Evolutionary conservation across 2,113 vertebrate species (phyloP).

Genomic region (Neolamprologus sp.): DNA sequence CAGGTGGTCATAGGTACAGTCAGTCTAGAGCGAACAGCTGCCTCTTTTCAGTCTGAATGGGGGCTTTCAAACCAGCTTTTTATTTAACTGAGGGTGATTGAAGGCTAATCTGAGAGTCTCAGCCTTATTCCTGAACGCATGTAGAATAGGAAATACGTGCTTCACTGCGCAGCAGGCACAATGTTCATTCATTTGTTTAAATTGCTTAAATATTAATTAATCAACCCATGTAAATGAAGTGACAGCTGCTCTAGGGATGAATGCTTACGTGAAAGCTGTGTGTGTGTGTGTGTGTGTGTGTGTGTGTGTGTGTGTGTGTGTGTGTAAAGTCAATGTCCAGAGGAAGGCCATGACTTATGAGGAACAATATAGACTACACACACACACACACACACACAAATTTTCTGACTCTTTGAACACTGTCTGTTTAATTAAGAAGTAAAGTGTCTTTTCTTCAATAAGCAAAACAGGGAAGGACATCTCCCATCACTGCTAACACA

Average conservation of each 20-base stretch:
- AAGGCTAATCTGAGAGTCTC: neutral
- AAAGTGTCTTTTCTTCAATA: neutral
- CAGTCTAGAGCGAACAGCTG: neutral
- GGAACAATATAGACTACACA: neutral
- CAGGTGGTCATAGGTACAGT: neutral
- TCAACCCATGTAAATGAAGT: neutral
- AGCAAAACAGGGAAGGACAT: neutral
- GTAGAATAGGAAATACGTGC: neutral
- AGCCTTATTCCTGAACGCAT: neutral
- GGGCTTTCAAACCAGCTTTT: neutral
- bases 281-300: neutral
- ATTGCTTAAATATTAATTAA: conserved; percentile 2
- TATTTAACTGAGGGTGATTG: neutral
- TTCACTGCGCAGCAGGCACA: neutral
- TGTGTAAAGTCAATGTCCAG: neutral
- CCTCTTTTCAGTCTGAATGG: neutral
- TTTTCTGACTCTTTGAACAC: neutral
- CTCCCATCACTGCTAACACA: neutral
- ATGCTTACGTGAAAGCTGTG: neutral
- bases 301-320: neutral
- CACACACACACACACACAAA: neutral
- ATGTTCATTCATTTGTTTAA: neutral
- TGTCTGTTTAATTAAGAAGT: neutral
- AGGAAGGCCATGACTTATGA: neutral
- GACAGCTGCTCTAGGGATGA: neutral